Base-by-base conservation (phyloP, 2,797 vertebrate genomes). In the Ficedula albicollis region DNA sequence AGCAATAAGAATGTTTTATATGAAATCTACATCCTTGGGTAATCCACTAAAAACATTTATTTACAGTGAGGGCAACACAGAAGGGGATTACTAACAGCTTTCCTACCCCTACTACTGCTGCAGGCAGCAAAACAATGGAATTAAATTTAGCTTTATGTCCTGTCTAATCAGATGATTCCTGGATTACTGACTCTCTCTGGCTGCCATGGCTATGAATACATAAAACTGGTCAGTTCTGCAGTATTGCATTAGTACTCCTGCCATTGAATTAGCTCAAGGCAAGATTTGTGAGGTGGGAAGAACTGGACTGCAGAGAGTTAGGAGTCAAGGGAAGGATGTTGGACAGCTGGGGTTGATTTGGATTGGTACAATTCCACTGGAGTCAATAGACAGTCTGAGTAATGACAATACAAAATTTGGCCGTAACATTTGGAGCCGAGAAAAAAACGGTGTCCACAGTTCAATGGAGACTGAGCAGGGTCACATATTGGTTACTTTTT, bases 81-180 rank as follows among this genome's bases (percentile, higher is more conserved):
- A 80, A 51, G 36, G 51, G 32, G 77, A 91, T 94, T 94, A 84
- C 79, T 90, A 87, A 85, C 78, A 93, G 51, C 70, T 91, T 96
- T 94, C 32, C n/a, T 91, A 95, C 92, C 43, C 48, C 67, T 84
- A 54, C 36, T 64, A 32, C 39, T 74, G 69, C 89, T 82, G 76
- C 59, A 69, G 91, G 92, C 77, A 89, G 74, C 48, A 84, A 94
- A 96, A 95, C 54, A 92, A 92, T 83, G 69, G 85, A 95, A 87
- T 86, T 70, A 92, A 51, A 82, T 72, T 93, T 89, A 87, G 63
- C 46, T 91, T 91, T 92, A 80, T 64, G 34, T 70, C 55, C 49
- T 70, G 83, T 64, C 60, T 86, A 73, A 93, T 79, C 60, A 63
- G 85, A 81, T 83, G 66, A 78, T 72, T 89, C 55, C 69, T 94